Evolutionary conservation across 35 echinoderm and acorn worm genomes (phyloP), one percentile per base, ranked within the genome.

Genomic region (Ophioderma brevispina): DNA sequence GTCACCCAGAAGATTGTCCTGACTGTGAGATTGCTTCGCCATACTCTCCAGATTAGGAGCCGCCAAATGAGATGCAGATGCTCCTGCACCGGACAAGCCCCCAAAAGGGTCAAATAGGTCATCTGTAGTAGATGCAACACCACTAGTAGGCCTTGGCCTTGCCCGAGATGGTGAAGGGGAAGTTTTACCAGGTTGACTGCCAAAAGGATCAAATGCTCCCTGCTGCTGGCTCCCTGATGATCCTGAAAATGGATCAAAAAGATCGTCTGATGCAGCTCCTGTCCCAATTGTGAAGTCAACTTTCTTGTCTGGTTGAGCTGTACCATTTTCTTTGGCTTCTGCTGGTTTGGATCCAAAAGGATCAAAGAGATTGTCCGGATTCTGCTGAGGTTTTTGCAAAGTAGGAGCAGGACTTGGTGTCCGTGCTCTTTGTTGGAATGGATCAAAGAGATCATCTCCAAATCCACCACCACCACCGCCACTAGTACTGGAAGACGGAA

Each of bases 81-180:
- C 15, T 23, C 38, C 28, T 56, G 10, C 33, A 33, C 59, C 90
- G 41, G 36, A 31, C 0, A 40, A 38, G 0, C 85, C 31, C 32
- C 88, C 85, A 86, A 97, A 97, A 0, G 92, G 92, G 82, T 97
- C 96, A 94, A 97, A 97, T 3, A 89, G 21, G 43, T 92, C 81
- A n/a, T 85, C 81, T 38, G 81, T 49, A 70, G 63, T 88, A 4
- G 76, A 41, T 19, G 39, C 31, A 17, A 38, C 31, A 70, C 59
- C 59, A 30, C 59, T 70, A n/a, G n/a, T n/a, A 13, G 59, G n/a
- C 31, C 37, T 55, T 77, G 17, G 80, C 49, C 84, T 92, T 38
- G 56, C 75, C 19, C 32, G 3, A 35, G 43, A 35, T 32, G n/a
- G 35, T 86, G 32, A 23, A 75, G 25, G 28, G 37, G 59, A 35